phyloP scores from a whole-genome alignment of 2,113 vertebrate species.

The Strigops habroptila region DNA sequence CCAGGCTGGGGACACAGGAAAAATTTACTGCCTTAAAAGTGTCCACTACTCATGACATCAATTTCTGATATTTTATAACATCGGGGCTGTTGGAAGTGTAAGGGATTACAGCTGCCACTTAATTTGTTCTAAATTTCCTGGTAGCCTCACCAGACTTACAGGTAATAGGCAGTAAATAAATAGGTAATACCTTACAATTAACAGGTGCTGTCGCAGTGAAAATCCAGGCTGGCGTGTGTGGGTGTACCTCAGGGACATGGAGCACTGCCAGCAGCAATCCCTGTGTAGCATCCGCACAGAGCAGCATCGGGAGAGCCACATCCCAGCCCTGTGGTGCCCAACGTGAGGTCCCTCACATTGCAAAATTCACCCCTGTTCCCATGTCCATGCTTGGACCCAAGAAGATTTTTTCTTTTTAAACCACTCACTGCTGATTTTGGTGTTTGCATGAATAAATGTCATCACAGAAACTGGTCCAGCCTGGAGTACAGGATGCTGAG shows the following conservation, averaged over 20 bases:
- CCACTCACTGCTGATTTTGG: background rate
- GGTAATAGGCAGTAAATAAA: constrained; percentile 77
- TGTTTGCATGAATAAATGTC: background rate
- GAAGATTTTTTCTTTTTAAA: background rate
- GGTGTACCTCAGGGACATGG: background rate
- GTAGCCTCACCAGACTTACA: constrained; percentile 70
- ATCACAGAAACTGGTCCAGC: background rate
- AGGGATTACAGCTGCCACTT: constrained; percentile 72
- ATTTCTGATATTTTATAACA: constrained; percentile 55
- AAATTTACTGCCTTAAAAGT: background rate
- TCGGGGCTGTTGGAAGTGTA: constrained; percentile 39
- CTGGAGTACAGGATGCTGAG: background rate
- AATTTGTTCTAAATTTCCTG: constrained; percentile 78
- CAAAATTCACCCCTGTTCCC: background rate
- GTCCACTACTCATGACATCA: constrained; percentile 43
- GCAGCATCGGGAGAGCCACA: background rate
- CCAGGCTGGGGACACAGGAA: background rate
- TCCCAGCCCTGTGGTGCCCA: background rate
- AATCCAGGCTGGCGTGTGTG: background rate
- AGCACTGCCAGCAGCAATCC: background rate
- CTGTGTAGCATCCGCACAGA: background rate
- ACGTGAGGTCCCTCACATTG: background rate
- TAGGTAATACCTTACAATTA: constrained; percentile 71
- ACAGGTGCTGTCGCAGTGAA: constrained; percentile 70
- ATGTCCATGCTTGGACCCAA: accelerated